Base-by-base conservation (phyloP, 2,797 vertebrate species). In the Cirrhinus mrigala region DNA sequence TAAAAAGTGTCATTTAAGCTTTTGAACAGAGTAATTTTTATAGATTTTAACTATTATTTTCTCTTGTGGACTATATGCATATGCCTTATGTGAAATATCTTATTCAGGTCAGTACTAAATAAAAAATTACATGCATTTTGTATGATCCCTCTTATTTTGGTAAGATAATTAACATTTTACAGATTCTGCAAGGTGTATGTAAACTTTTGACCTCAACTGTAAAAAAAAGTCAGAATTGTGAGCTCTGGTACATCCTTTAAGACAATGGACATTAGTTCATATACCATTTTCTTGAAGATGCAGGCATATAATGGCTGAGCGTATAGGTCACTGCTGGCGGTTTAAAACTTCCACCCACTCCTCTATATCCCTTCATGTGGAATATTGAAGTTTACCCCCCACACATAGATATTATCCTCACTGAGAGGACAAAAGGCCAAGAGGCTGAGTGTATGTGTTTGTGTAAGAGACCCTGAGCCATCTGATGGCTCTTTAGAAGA, bases 401-500 rank as follows among this genome's bases (percentile, higher is more conserved):
- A 1, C 73, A 44, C 20, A 0, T 4, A 46, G 60, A 73, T 62
- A 81, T 76, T 29, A 75, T n/a, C 58, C 69, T 74, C 54, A 54
- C 56, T 33, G 50, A 62, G 71, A 62, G 33, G 16, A 62, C 50
- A 44, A 77, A 85, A 79, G 66, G 50, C 29, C 33, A 60, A 22
- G 73, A 14, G 37, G 18, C 29, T 33, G 33, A 58, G 83, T 58
- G n/a, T 24, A 22, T 68, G 78, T 58, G 71, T 71, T 79, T 86
- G 73, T 75, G 69, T 79, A 76, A 78, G 50, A 83, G 48, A 80
- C 52, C 18, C 37, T 70, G 12, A 56, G 11, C 69, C 33, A 76
- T 70, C 29, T 70, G 79, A 86, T 84, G 74, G 68, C 48, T 79
- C 54, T 84, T 58, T 60, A 74, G 74, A 24, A 40, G 52, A 62